Base-by-base conservation (phyloP, 2,888 invertebrate species). In the Drosophila picticornis region DNA sequence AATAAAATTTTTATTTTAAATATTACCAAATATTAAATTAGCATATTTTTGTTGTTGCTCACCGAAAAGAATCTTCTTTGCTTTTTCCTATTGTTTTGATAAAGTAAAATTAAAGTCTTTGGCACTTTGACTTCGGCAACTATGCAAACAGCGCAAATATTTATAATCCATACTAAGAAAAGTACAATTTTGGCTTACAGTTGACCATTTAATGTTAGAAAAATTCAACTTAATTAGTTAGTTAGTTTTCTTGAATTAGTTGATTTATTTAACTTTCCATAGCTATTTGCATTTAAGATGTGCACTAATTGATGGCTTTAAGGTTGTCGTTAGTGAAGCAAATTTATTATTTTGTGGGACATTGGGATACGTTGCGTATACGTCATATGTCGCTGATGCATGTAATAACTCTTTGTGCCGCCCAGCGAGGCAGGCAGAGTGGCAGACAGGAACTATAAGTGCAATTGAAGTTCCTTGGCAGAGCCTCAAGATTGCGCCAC, bases 401-500 rank as follows among this genome's bases (percentile, higher is more conserved):
- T 62, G 69, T 59, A 69, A 80, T 79, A 80, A 77, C 61, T 72
- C 84, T 77, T 75, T 81, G 79, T 80, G 74, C 63, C 57, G 55
- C 32, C 61, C 56, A 59, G 32, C 27, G 27, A 22, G 36, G 50
- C 55, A 57, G 50, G 11, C 11, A 51, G 50, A 0, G 29, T 27
- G 19, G 50, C 29, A 51, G 50, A 27, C 51, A 29, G 29, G 56
- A 88, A 82, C 80, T 78, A 90, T 76, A 78, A 86, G 85, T 90
- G 88, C 85, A 88, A 90, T 86, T 86, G 88, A 90, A 90, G 90
- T 90, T 80, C 72, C 71, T 59, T 69, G 61, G 65, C 66, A 84
- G 57, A 58, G 74, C 81, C 78, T 84, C 81, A 85, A 85, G 88
- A 84, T 90, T 82, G 80, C 76, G 64, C 78, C 70, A 85, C 90